Base-by-base conservation (phyloP, 2,113 vertebrate species). In the Trematomus loennbergii region DNA sequence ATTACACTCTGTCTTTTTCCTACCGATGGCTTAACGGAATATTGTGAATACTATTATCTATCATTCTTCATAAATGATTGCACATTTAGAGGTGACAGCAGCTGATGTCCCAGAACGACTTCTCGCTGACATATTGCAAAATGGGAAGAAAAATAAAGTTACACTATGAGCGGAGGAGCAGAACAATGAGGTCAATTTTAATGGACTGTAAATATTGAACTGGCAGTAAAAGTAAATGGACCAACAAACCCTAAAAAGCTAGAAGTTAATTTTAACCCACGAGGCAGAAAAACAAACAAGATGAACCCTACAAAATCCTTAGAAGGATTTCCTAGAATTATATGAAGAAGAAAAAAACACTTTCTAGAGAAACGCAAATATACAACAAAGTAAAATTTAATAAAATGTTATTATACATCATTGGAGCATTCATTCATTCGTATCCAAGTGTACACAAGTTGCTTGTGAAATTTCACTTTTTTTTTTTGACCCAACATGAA, bases 361-460 rank as follows among this genome's bases (percentile, higher is more conserved):
- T 6, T 16, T 9, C 9, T 46, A 33, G n/a, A 54, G 69, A 65
- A 73, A 46, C 18, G 4, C 12, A 82, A 7, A 81, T 55, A 64
- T 90, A 90, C 73, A 80, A 91, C 89, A 93, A 94, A 90, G 86
- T 91, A 87, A 83, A 85, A 82, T 93, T 93, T 93, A 93, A 87
- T 93, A 90, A 91, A 93, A 90, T 76, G 63, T 70, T 89, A 90
- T 90, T 67, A 83, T 92, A 90, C 88, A 92, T 91, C 40, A 89
- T 86, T 78, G 74, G 57, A 87, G 61, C 55, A 76, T 80, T 87
- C 81, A 85, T 88, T 84, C 75, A 81, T 83, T 87, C 81, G 29
- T 40, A 40, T 49, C 29, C 75, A 85, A 83, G 74, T 40, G 22
- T 66, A 80, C 12, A 81, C 74, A 78, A 71, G 58, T 71, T 81